Conservation (phyloP, 1,140 invertebrate genomes). For the Pomacea maculata region DNA sequence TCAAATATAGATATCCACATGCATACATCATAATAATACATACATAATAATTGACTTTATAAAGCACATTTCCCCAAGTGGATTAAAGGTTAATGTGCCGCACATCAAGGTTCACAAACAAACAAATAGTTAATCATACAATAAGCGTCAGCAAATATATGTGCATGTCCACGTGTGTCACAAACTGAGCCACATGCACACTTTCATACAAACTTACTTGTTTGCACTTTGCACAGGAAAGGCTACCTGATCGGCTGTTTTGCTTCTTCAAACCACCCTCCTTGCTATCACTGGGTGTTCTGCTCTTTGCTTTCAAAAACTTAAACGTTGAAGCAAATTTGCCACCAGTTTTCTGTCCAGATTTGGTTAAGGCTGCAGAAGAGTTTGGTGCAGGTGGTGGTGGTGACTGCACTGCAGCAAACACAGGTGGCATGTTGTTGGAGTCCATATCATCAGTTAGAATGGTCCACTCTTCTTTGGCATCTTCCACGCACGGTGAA, state of each 20-base stretch:
- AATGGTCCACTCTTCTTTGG: constrained; percentile 34
- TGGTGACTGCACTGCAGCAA: neutral
- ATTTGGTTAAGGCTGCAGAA: neutral
- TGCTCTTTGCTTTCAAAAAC: constrained; percentile 4
- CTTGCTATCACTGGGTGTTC: neutral
- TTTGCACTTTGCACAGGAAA: constrained; percentile 14
- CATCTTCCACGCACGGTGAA: constrained; percentile 16
- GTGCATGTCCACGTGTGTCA: too few species aligned
- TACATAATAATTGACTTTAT: too few species aligned
- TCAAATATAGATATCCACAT: too few species aligned
- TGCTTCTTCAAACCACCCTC: neutral
- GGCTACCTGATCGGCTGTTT: neutral
- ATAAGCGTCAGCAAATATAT: too few species aligned
- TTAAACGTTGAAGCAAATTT: constrained; percentile 18
- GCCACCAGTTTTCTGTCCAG: constrained; percentile 5
- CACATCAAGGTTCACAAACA: too few species aligned
- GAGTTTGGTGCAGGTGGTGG: neutral
- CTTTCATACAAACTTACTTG: neutral
- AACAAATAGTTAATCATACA: too few species aligned
- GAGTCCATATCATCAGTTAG: constrained; percentile 18
- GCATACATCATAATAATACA: too few species aligned
- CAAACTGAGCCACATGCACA: too few species aligned
- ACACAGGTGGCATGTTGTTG: neutral
- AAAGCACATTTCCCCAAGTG: too few species aligned
- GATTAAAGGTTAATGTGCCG: too few species aligned